phyloP scores from a whole-genome alignment of 2,113 vertebrate species.

The Otocyon megalotis region DNA sequence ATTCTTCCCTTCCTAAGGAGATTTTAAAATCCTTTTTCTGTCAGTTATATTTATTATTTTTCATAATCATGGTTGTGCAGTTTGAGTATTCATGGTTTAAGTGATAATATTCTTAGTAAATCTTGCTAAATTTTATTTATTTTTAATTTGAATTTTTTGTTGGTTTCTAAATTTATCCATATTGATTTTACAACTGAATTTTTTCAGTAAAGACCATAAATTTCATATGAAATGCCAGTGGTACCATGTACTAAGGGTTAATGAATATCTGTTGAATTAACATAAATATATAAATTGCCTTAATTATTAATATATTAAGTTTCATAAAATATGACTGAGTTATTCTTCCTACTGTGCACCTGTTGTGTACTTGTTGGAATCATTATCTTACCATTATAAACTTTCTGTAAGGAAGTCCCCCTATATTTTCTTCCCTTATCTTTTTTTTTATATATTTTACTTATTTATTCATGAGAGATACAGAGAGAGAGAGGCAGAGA shows the following conservation, averaged over 20 bases:
- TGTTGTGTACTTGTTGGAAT: neutral
- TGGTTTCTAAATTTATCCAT: neutral
- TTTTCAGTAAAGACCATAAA: neutral
- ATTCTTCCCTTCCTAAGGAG: neutral
- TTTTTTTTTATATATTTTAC: neutral
- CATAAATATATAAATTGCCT: neutral
- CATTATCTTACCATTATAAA: neutral
- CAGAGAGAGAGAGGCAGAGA: no score
- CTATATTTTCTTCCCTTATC: neutral
- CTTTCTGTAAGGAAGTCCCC: neutral
- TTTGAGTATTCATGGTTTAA: neutral
- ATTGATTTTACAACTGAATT: neutral
- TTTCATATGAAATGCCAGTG: neutral
- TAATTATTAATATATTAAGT: slow-evolving; percentile 15
- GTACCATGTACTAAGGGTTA: neutral
- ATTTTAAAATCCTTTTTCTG: neutral
- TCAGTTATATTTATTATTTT: neutral
- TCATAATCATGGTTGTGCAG: neutral
- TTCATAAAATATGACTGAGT: neutral
- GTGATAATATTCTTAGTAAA: neutral
- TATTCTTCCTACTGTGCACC: neutral
- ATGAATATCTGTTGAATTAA: slow-evolving; percentile 14
- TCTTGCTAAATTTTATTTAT: neutral
- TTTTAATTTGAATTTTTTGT: slow-evolving; percentile 20
- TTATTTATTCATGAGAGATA: no score